These are phyloP conservation scores for Oxytorus armatus DNA, from an alignment of 2,888 invertebrate species.

Conservation along the genomic window DNA sequence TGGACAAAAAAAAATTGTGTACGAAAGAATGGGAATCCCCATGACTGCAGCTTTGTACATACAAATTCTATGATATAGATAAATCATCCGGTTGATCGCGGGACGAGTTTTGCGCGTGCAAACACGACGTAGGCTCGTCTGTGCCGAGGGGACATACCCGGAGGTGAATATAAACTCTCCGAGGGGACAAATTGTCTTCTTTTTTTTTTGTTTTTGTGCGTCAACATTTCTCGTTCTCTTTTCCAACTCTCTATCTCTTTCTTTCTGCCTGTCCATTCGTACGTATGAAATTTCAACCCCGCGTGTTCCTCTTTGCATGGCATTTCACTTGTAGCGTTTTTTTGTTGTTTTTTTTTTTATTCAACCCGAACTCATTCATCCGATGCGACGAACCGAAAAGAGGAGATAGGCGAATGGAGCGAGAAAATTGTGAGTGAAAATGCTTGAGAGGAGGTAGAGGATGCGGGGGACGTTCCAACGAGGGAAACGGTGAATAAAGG, in stretches of 20 bases:
- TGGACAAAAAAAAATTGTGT: constrained; percentile 7
- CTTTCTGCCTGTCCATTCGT: constrained; percentile 31
- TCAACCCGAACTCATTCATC: constrained; percentile 28
- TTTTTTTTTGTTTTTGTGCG: constrained; percentile 35
- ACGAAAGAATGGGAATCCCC: background rate
- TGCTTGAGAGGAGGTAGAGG: background rate
- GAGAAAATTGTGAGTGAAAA: constrained; percentile 28
- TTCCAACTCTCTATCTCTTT: background rate
- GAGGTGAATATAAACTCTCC: constrained; percentile 28
- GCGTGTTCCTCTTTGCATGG: constrained; percentile 4
- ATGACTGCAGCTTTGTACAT: background rate
- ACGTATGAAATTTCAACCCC: constrained; percentile 27
- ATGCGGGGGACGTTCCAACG: too few relatives aligned
- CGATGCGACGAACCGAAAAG: constrained; percentile 37
- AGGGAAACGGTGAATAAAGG: background rate
- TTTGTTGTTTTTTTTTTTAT: constrained; percentile 33
- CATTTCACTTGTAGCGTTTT: constrained; percentile 49
- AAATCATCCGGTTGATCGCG: constrained; percentile 15
- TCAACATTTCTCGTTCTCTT: constrained; percentile 52
- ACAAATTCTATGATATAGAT: background rate
- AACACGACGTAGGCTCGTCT: constrained; percentile 21
- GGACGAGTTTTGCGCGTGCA: constrained; percentile 5
- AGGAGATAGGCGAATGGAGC: constrained; percentile 10
- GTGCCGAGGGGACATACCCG: constrained; percentile 14
- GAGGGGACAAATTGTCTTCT: constrained; percentile 27